These are phyloP conservation scores for Proisotoma minuta DNA, from an alignment of 2,888 invertebrate species.

Conservation along the genomic window DNA sequence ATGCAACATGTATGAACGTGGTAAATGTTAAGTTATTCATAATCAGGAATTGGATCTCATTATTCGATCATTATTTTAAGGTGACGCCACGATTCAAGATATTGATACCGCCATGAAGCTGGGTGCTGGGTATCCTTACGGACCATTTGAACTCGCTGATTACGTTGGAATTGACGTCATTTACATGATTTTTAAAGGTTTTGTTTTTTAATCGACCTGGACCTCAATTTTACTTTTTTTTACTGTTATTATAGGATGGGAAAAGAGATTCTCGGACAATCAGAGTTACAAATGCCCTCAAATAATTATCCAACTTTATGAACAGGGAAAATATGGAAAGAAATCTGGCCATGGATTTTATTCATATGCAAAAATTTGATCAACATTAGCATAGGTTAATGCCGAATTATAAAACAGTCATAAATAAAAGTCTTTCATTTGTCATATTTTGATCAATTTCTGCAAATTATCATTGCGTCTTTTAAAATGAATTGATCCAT, in stretches of 20 bases:
- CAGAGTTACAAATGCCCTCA: slow-evolving; percentile 16
- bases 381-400: too few relatives aligned
- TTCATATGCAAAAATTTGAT: slow-evolving; percentile 50
- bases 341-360: slow-evolving; percentile 60
- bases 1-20: slow-evolving; percentile 55
- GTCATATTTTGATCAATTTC: too few relatives aligned
- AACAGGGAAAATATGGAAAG: slow-evolving; percentile 55
- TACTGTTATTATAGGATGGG: slow-evolving; percentile 23
- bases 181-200: slow-evolving; percentile 51
- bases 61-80: slow-evolving; percentile 9
- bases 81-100: slow-evolving; percentile 51
- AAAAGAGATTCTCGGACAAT: slow-evolving; percentile 18
- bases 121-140: slow-evolving; percentile 58
- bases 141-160: slow-evolving; percentile 58
- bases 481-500: too few relatives aligned
- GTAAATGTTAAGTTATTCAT: slow-evolving; percentile 34
- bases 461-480: too few relatives aligned
- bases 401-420: too few relatives aligned
- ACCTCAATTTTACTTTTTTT: not conserved
- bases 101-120: slow-evolving; percentile 60
- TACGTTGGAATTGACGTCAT: slow-evolving; percentile 58
- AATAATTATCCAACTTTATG: slow-evolving; percentile 53
- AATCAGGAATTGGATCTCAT: not conserved
- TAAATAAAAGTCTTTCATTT: too few relatives aligned
- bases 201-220: not conserved